These are phyloP conservation scores for Andrena hattorfiana DNA, from an alignment of 2,888 invertebrate genomes.

Conservation along the genomic window DNA sequence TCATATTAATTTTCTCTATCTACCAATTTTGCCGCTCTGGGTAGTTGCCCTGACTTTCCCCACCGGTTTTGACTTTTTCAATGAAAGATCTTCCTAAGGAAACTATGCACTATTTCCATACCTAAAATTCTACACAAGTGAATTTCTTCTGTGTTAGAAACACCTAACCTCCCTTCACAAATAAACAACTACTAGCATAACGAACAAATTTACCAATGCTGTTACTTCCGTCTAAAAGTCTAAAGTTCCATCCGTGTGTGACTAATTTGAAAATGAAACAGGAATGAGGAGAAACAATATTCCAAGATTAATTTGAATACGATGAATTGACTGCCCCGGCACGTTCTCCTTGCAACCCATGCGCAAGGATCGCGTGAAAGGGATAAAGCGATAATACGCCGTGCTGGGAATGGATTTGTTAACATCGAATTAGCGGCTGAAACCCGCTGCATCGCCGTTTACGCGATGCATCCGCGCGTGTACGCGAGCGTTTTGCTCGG, in stretches of 20 bases:
- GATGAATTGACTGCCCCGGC: slow-evolving; percentile 3
- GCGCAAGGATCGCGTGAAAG: slow-evolving; percentile 31
- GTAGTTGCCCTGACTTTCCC: too few species aligned
- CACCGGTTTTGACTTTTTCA: too few species aligned
- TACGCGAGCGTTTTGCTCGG: slow-evolving; percentile 40
- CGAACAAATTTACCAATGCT: too few species aligned
- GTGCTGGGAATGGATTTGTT: slow-evolving; percentile 42
- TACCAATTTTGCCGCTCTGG: too few species aligned
- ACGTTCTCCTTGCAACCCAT: background rate
- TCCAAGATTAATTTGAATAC: background rate
- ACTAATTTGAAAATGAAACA: background rate
- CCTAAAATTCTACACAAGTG: too few species aligned
- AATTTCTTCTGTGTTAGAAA: too few species aligned
- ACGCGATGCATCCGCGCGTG: slow-evolving; percentile 41
- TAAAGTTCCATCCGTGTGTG: background rate
- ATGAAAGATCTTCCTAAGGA: too few species aligned
- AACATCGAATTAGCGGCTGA: slow-evolving; percentile 45
- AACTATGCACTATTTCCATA: too few species aligned
- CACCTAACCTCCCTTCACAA: too few species aligned
- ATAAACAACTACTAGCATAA: too few species aligned
- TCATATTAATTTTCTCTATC: too few species aligned
- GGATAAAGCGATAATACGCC: slow-evolving; percentile 15
- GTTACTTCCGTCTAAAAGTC: background rate
- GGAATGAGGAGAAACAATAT: background rate
- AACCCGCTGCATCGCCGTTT: slow-evolving; percentile 33